These are phyloP conservation scores for Brachynemurus nebulosus DNA, from an alignment of 2,888 invertebrate species.

Conservation along the genomic window DNA sequence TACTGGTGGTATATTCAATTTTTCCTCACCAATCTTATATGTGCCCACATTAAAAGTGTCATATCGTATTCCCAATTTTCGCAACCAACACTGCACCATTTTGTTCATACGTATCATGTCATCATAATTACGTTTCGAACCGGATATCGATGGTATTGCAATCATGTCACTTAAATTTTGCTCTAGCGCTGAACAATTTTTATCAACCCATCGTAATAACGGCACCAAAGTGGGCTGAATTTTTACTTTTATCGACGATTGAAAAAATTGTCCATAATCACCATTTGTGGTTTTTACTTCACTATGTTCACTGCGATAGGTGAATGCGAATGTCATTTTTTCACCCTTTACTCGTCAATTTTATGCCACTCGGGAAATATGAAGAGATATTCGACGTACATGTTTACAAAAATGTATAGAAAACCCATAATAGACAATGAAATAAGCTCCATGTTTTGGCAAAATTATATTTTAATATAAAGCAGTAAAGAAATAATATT, in stretches of 20 bases:
- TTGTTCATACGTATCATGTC: conserved; percentile 27
- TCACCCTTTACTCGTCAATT: no score
- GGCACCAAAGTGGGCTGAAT: conserved; percentile 28
- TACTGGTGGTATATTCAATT: conserved; percentile 28
- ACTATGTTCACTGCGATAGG: conserved; percentile 29
- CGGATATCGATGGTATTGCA: conserved; percentile 28
- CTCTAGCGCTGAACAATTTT: conserved; percentile 24
- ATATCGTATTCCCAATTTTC: conserved; percentile 28
- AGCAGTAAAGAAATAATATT: no score
- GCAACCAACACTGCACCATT: conserved; percentile 29
- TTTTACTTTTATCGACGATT: conserved; percentile 24
- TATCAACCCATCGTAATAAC: conserved; percentile 30
- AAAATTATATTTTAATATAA: no score
- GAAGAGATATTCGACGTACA: no score
- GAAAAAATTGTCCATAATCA: conserved; percentile 28
- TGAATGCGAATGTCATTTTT: conserved; percentile 29
- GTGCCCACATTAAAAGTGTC: conserved; percentile 30
- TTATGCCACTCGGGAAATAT: no score
- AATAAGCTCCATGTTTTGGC: no score
- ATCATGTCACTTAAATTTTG: conserved; percentile 27
- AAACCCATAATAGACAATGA: no score
- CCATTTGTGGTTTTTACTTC: conserved; percentile 29
- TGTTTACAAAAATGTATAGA: no score
- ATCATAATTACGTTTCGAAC: conserved; percentile 23
- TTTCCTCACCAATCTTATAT: conserved; percentile 25